Base-by-base conservation (phyloP, 2,113 vertebrate genomes). In the Lipophrys pholis region DNA sequence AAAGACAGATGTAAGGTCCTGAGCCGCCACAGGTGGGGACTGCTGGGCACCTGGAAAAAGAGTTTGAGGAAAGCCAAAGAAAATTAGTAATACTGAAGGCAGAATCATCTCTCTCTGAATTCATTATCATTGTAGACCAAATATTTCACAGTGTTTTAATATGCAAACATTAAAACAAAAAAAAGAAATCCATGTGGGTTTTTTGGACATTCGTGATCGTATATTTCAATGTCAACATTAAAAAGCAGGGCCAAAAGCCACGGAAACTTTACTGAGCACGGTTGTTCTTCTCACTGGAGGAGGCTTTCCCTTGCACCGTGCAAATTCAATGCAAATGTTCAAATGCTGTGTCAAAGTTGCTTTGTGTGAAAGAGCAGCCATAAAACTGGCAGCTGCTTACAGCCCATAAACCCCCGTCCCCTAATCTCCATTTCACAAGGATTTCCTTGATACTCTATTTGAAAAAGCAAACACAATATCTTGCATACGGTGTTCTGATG, bases 1-100 rank as follows among this genome's bases (percentile, higher is more conserved):
- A 69, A 97, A 92, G 81, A 97, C 92, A 61, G 91, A 95, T 1
- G 82, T 87, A 71, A 99, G 96, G 73, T 99, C 97, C 77, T 97
- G 96, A 41, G 95, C 96, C 45, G 97, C 95, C 84, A 98, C 63
- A 17, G 95, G 94, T 85, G 95, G 95, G 71, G 93, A 94, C 63
- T 95, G 95, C 76, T 94, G 95, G n/a, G 81, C 90, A 87, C 94
- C 96, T 97, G 85, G 46, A 79, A 79, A 86, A 89, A 78, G 70
- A 83, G n/a, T 30, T 46, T 38, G 49, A 52, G 43, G 10, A 65
- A 59, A 70, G 3, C 10, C 15, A 48, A 15, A 3, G 40, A 38
- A 8, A 49, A 7, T 0, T 48, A 21, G 38, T 11, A 7, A 15
- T 1, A 6, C 14, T 4, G 5, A 48, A n/a, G 7, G 8, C 45